Percentiles rank a stretch among this genome's conserved stretches.
phyloP scores from a whole-genome alignment of 1,140 invertebrate genomes.

The Araneus ventricosus region DNA sequence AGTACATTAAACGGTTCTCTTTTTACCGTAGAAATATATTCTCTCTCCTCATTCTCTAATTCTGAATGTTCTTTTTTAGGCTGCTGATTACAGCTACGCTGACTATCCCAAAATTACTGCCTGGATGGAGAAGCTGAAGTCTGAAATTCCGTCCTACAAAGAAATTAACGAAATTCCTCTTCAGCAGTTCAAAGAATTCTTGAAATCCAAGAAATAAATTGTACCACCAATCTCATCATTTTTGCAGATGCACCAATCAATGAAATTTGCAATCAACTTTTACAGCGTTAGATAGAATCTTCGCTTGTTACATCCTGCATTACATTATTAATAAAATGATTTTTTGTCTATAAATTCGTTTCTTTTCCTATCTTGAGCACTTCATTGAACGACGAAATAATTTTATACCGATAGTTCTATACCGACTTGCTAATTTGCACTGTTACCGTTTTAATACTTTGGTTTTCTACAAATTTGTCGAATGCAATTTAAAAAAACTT shows the following conservation, averaged over 20 bases:
- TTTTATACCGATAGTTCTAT: too few species aligned
- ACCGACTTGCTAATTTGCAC: too few species aligned
- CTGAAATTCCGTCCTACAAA: slow-evolving; percentile 58
- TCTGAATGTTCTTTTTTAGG: not conserved
- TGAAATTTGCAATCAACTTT: not conserved
- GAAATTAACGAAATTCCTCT: slow-evolving; percentile 65
- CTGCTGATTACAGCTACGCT: slow-evolving; percentile 43
- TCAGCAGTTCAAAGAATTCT: slow-evolving; percentile 36
- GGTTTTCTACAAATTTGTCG: too few species aligned
- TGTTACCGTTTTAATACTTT: too few species aligned
- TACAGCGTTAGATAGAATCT: slow-evolving; percentile 1
- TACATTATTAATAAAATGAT: too few species aligned
- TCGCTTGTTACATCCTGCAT: slow-evolving; percentile 63
- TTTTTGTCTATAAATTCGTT: too few species aligned
- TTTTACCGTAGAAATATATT: too few species aligned
- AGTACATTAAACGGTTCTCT: too few species aligned
- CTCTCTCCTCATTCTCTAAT: too few species aligned
- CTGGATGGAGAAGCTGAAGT: slow-evolving; percentile 59
- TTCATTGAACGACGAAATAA: too few species aligned
- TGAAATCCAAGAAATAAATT: slow-evolving; percentile 63
- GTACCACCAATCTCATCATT: not conserved
- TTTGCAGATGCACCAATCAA: not conserved
- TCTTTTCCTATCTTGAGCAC: too few species aligned
- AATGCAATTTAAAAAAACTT: too few species aligned
- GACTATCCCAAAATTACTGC: slow-evolving; percentile 63